These are phyloP conservation scores for Emydoidea blandingii DNA, from an alignment of 2,797 vertebrate genomes.

Conservation along the genomic window DNA sequence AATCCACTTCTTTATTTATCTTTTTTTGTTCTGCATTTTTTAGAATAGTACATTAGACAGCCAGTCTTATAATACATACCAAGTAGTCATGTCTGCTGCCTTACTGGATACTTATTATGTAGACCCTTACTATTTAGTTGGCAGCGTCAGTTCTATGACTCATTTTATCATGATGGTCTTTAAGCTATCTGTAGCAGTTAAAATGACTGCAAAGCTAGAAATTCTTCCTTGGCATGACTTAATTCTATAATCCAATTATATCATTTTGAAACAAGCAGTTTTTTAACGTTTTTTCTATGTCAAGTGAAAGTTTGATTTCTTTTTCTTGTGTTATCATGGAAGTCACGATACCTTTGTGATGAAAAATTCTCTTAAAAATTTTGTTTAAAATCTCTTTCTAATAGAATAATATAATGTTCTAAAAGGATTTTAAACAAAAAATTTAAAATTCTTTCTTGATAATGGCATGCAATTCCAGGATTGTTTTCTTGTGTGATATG, in stretches of 20 bases:
- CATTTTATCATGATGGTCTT: constrained; percentile 68
- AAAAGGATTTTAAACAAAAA: background rate
- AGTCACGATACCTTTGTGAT: background rate
- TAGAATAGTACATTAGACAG: constrained; percentile 10
- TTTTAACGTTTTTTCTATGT: background rate
- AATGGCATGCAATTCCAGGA: background rate
- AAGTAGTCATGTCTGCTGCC: constrained; percentile 10
- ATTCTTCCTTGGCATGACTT: constrained; percentile 40
- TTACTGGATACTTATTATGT: constrained; percentile 19
- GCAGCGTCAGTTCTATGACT: constrained; percentile 50
- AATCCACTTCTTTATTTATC: constrained; percentile 34
- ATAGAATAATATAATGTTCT: background rate
- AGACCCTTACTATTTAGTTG: constrained; percentile 39
- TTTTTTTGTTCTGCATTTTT: constrained; percentile 4
- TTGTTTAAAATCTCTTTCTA: background rate
- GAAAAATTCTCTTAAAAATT: background rate
- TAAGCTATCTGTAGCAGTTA: constrained; percentile 66
- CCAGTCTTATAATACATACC: background rate
- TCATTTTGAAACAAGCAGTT: constrained; percentile 38
- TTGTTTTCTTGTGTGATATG: background rate
- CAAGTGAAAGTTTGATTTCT: background rate
- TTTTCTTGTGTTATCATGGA: background rate
- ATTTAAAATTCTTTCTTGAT: background rate
- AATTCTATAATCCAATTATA: constrained; percentile 70
- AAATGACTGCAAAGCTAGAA: constrained; percentile 62